Evolutionary conservation across 2,888 invertebrate genomes (phyloP), one percentile per base, ranked within the genome.

Genomic region (Hylaea fasciaria): DNA sequence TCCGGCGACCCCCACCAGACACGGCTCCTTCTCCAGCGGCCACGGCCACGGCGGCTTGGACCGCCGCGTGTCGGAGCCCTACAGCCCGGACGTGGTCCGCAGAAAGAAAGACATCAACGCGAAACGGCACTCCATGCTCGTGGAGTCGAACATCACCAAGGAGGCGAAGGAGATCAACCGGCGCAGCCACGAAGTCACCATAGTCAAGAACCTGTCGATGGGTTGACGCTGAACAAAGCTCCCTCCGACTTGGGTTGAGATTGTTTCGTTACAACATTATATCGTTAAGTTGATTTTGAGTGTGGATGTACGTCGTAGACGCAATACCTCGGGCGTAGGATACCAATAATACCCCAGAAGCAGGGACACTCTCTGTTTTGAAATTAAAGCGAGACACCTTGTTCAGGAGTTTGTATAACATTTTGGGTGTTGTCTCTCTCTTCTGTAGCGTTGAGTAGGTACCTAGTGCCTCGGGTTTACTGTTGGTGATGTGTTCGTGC

Each of bases 81-180:
- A 83, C 83, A 88, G 87, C 65, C 87, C 88, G 0, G 89, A 89
- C 70, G 86, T 88, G 0, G 82, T 86, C 8, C 73, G 89, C 39
- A 86, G 90, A 82, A 88, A 89, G 84, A 87, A 87, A 61, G 87
- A 89, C 51, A 58, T 86, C 41, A 88, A 86, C 70, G 57, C 79
- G 1, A 90, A 92, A 72, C 74, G 92, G 35, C 92, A 92, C 67
- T 91, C 93, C 0, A 80, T 92, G 85, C 85, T 90, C 64, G 87
- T 87, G n/a, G 91, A 92, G 53, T 83, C 89, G 0, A 87, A 84
- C 67, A 71, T 83, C 22, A 78, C 80, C 3, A 87, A 89, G 62
- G 89, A 90, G 62, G 76, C 84, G 0, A 88, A 87, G 66, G 89
- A 90, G 58, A 69, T 88, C 13, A 90, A 90, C 62, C 74, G 92